Percentiles rank a stretch among this genome's conserved stretches.
Evolutionary conservation across 2,113 vertebrate species (phyloP).

Genomic region (Ptychochromis oligacanthus): DNA sequence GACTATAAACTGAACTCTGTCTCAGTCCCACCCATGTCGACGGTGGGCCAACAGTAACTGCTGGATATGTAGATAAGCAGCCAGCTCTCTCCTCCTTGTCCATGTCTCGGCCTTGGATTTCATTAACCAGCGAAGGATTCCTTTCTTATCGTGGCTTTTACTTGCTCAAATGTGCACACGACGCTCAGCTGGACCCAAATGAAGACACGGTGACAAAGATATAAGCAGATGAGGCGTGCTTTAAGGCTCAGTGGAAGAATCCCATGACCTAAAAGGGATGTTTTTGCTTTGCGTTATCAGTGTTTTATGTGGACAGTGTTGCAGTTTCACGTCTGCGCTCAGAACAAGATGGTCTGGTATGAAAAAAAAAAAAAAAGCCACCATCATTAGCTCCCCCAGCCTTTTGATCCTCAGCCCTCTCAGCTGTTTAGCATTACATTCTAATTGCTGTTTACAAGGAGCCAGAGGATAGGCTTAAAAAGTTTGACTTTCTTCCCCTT

Average conservation of each 20-base stretch:
- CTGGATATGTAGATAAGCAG: constrained; percentile 53
- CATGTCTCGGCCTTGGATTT: constrained; percentile 53
- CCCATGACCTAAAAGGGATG: constrained; percentile 76
- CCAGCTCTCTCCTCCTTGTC: constrained; percentile 26
- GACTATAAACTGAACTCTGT: constrained; percentile 72
- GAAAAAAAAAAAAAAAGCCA: constrained; percentile 27
- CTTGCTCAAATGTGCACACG: constrained; percentile 41
- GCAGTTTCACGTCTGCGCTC: constrained; percentile 62
- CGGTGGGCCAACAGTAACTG: constrained; percentile 59
- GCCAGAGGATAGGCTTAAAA: constrained; percentile 70
- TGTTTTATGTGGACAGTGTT: constrained; percentile 58
- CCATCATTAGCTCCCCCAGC: constrained; percentile 25
- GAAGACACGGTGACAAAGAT: constrained; percentile 35
- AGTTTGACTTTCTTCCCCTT: constrained; percentile 52
- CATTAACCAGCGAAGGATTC: constrained; percentile 30
- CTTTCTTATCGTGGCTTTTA: constrained; percentile 53
- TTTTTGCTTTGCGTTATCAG: constrained; percentile 74
- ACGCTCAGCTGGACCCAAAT: constrained; percentile 44
- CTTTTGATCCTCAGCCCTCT: constrained; percentile 64
- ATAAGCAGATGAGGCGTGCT: not conserved
- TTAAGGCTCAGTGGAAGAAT: constrained; percentile 41
- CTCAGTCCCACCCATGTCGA: constrained; percentile 51
- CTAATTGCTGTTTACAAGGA: constrained; percentile 82
- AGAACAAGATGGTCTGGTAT: constrained; percentile 57
- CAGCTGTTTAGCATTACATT: constrained; percentile 81